A percentile compares a stretch with the other conserved stretches of the same genome.
Evolutionary conservation across 2,113 vertebrate genomes (phyloP).

Genomic region (Sardina pilchardus): DNA sequence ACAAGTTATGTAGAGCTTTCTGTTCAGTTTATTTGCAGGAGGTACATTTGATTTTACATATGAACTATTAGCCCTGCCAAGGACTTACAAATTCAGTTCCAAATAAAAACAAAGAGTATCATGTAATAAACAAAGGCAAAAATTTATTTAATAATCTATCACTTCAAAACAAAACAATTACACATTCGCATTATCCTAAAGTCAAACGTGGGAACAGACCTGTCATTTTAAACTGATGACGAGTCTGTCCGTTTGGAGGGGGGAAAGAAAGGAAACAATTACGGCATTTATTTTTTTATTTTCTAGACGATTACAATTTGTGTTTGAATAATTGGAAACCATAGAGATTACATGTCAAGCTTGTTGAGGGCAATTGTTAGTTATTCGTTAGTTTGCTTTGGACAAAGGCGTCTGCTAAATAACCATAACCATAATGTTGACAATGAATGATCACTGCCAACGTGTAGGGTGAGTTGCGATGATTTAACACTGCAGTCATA

Average conservation of each 20-base stretch:
- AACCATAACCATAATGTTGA: too few species aligned
- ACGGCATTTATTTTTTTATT: constrained; percentile 36
- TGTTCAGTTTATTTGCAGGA: constrained; percentile 37
- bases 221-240: background rate
- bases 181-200: background rate
- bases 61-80: background rate
- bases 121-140: constrained; percentile 11
- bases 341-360: background rate
- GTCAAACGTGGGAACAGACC: background rate
- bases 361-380: background rate
- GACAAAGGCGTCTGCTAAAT: too few species aligned
- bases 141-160: constrained; percentile 11
- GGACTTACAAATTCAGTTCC: constrained; percentile 16
- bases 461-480: background rate
- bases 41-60: constrained; percentile 27
- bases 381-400: too few species aligned
- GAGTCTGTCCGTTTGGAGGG: background rate
- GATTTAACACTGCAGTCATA: background rate
- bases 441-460: background rate
- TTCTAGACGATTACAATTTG: constrained; percentile 19
- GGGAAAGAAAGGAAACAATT: constrained; percentile 24
- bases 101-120: constrained; percentile 19
- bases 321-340: background rate
- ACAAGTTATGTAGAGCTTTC: constrained; percentile 42
- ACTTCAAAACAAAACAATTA: constrained; percentile 8